Base-by-base conservation (phyloP, 2,797 vertebrate species). In the Gymnodraco acuticeps region DNA sequence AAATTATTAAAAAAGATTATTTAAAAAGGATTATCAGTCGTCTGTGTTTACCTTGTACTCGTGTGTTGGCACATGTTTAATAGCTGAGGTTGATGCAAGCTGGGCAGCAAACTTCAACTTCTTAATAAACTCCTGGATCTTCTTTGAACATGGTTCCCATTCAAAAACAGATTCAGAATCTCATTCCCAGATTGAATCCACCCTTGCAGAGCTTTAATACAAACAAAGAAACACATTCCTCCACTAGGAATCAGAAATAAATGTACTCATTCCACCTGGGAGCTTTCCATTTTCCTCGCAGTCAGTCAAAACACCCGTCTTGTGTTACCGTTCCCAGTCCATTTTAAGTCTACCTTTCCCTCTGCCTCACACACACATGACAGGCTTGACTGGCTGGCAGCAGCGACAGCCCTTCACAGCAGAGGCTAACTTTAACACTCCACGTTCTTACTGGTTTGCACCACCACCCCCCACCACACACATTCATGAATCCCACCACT, bases 391-490 rank as follows among this genome's bases (percentile, higher is more conserved):
- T 6, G 33, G 71, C 69, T 83, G 72, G 61, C 72, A 46, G 73
- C 69, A 62, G 76, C 70, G 41, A 66, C 73, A 60, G 84, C 63
- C 72, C 73, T 16, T 78, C 80, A 87, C 75, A 78, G 85, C 84
- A 70, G 38, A 70, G 64, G 83, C 90, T 91, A 92, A 92, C 90
- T 90, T 87, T 89, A 90, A 90, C 88, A 86, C 75, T 47, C 33
- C 59, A 10, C 27, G 82, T 76, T 68, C 76, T 61, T 51, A 43
- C 79, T 63, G 53, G 42, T 61, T 14, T 64, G 45, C 52, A 13
- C 65, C 17, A 70, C 54, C 38, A 45, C 23, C 42, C 13, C 27
- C 9, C 15, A 52, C 54, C 23, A 27, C 2, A 27, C 41, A 71
- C 66, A 19, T 10, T 53, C 64, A 70, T 17, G 10, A 45, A 75